A percentile compares a stretch with the other conserved stretches of the same genome.
These are phyloP conservation scores for Bryconaethiops microstoma DNA, from an alignment of 2,797 vertebrate species.

Conservation along the genomic window DNA sequence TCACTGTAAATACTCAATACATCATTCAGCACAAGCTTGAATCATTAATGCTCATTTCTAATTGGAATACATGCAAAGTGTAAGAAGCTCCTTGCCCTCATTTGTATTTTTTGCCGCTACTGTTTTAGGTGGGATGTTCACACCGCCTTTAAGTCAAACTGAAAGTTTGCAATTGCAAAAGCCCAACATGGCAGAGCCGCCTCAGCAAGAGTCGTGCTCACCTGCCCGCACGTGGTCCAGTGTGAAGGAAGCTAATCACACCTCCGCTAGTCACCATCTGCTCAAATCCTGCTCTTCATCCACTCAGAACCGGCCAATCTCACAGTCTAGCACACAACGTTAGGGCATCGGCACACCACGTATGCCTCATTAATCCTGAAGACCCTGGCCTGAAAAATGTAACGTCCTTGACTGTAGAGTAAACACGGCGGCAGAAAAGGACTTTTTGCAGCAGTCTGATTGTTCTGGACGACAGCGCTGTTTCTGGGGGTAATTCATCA, in stretches of 20 bases:
- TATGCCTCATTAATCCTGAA: slow-evolving; percentile 53
- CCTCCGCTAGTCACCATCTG: slow-evolving; percentile 56
- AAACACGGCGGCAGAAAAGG: slow-evolving; percentile 40
- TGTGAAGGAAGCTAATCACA: slow-evolving; percentile 51
- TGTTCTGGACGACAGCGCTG: slow-evolving; percentile 38
- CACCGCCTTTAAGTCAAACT: slow-evolving; percentile 4
- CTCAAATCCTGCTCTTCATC: slow-evolving; percentile 38
- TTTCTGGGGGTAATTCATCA: slow-evolving; percentile 50
- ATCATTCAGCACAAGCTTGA: neutral
- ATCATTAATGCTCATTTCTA: neutral
- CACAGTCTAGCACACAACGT: slow-evolving; percentile 57
- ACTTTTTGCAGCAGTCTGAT: slow-evolving; percentile 31
- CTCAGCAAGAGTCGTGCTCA: slow-evolving; percentile 43
- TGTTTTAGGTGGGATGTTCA: neutral
- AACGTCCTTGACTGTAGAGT: slow-evolving; percentile 53
- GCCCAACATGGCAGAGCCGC: slow-evolving; percentile 7
- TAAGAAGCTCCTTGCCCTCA: neutral
- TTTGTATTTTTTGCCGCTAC: neutral
- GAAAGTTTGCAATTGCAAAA: slow-evolving; percentile 42
- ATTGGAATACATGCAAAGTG: neutral
- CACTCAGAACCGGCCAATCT: slow-evolving; percentile 52
- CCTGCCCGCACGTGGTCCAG: slow-evolving; percentile 47
- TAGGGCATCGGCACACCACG: slow-evolving; percentile 32
- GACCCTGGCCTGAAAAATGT: slow-evolving; percentile 44
- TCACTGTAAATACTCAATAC: neutral